Conservation (phyloP, 2,797 vertebrate species). For the Philypnodon macrostomus region DNA sequence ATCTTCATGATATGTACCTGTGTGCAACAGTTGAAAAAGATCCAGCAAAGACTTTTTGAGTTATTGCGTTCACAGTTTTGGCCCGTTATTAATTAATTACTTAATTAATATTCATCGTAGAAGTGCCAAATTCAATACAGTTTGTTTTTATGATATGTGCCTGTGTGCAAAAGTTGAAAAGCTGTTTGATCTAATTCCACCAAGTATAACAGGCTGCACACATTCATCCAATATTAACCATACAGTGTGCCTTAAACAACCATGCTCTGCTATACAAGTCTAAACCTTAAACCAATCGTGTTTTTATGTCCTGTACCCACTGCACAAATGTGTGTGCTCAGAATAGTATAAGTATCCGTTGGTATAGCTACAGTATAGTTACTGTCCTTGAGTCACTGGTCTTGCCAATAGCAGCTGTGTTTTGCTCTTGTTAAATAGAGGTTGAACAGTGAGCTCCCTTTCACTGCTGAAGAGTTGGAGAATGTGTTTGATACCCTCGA, state of each 20-base stretch:
- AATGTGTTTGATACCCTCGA: slow-evolving; percentile 89
- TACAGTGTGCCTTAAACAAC: neutral
- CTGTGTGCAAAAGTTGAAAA: too few species aligned
- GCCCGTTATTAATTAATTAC: too few species aligned
- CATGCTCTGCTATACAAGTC: neutral
- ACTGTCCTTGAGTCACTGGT: slow-evolving; percentile 29
- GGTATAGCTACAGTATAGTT: slow-evolving; percentile 35
- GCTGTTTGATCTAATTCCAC: too few species aligned
- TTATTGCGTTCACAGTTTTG: too few species aligned
- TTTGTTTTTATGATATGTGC: too few species aligned
- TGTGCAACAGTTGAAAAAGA: too few species aligned
- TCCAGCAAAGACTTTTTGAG: too few species aligned
- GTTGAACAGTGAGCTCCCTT: slow-evolving; percentile 82
- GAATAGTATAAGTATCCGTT: slow-evolving; percentile 21
- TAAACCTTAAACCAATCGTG: neutral
- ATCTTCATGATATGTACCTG: too few species aligned
- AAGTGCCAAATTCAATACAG: too few species aligned
- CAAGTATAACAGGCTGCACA: too few species aligned
- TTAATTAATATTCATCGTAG: too few species aligned
- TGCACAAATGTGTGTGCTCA: slow-evolving; percentile 12
- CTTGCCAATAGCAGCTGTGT: slow-evolving; percentile 39
- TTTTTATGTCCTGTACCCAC: neutral
- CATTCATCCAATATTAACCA: too few species aligned
- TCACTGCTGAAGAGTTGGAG: slow-evolving; percentile 88
- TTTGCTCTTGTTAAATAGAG: slow-evolving; percentile 78